phyloP scores from a whole-genome alignment of 2,113 vertebrate genomes.

The Gadus chalcogrammus region DNA sequence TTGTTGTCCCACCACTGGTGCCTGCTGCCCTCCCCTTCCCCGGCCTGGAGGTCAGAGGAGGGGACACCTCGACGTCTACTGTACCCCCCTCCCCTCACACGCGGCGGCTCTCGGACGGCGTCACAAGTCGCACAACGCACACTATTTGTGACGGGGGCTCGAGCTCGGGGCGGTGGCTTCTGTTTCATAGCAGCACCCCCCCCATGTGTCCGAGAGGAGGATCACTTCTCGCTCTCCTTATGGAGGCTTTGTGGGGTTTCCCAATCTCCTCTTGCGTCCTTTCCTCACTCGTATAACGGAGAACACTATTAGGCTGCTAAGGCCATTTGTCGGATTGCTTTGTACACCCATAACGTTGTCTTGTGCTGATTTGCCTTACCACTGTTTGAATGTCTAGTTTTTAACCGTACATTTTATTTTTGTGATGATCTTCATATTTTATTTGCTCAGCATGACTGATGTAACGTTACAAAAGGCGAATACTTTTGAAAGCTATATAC shows the following conservation, averaged over 20 bases:
- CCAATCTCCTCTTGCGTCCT: constrained; percentile 12
- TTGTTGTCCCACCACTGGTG: constrained; percentile 89
- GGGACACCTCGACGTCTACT: constrained; percentile 63
- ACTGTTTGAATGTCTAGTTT: neutral
- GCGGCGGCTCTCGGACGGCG: constrained; percentile 76
- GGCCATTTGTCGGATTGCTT: constrained; percentile 72
- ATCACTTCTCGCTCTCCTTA: constrained; percentile 44
- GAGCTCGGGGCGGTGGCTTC: constrained; percentile 61
- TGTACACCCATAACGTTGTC: constrained; percentile 22
- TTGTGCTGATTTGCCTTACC: neutral
- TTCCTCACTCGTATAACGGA: constrained; percentile 77
- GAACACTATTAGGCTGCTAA: too few species aligned
- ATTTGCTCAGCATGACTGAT: neutral
- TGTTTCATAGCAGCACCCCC: constrained; percentile 73
- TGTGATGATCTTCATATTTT: neutral
- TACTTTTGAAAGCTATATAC: too few species aligned
- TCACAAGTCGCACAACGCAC: constrained; percentile 75
- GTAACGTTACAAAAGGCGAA: neutral
- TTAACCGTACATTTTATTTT: too few species aligned
- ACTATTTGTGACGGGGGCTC: constrained; percentile 76
- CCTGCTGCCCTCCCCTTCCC: constrained; percentile 81
- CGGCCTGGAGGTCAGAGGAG: constrained; percentile 64
- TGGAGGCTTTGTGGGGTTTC: neutral
- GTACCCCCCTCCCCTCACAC: constrained; percentile 69
- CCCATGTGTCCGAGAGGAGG: constrained; percentile 39